These are phyloP conservation scores for Anisognathus igniventris DNA, from an alignment of 2,797 vertebrate genomes.

Conservation along the genomic window DNA sequence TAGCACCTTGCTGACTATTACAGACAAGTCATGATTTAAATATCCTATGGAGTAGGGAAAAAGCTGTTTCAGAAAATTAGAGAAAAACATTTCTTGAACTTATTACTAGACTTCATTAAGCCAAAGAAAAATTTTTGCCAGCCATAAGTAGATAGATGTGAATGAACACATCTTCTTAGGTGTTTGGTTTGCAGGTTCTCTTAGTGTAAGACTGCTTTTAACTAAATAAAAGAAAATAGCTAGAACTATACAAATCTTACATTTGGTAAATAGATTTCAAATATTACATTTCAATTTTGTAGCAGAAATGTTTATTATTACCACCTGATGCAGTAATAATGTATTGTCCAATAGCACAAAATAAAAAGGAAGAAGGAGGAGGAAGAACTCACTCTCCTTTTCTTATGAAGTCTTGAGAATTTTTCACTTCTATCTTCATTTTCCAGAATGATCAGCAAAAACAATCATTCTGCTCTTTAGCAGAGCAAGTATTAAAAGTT, in stretches of 20 bases:
- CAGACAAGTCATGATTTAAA: neutral
- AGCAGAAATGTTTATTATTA: neutral
- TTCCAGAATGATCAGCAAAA: neutral
- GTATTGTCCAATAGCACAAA: neutral
- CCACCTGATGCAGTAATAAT: neutral
- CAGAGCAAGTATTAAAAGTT: neutral
- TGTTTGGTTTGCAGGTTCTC: neutral
- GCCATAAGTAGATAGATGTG: neutral
- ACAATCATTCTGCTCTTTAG: neutral
- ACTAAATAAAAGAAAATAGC: neutral
- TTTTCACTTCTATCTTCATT: neutral
- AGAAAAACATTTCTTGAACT: neutral
- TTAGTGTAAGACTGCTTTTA: neutral
- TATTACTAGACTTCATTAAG: neutral
- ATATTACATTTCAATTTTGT: neutral
- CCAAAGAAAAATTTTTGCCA: neutral
- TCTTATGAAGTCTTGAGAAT: neutral
- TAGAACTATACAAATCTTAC: neutral
- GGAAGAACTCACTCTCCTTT: neutral
- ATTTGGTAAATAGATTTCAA: neutral
- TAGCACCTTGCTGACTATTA: neutral
- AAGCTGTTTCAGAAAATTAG: neutral
- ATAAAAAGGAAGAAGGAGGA: accelerated
- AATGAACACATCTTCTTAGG: neutral
- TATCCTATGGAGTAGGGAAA: neutral